Conservation (phyloP, 2,888 invertebrate species). For the Aleiodes leptofemur region DNA sequence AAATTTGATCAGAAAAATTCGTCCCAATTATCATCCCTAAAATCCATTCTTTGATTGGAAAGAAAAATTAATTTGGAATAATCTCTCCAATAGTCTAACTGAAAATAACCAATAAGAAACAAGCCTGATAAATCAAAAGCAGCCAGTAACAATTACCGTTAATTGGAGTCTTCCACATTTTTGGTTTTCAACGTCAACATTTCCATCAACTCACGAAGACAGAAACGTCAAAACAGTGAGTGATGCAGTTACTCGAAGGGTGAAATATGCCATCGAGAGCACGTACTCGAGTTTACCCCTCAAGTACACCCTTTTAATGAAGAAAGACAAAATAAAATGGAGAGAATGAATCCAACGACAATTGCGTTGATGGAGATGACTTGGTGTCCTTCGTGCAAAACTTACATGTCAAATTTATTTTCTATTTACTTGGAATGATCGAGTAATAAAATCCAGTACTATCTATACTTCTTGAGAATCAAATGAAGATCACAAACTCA, state of each 20-base stretch:
- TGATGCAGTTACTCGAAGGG: slow-evolving; percentile 14
- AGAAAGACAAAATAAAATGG: too few relatives aligned
- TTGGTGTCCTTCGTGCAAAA: slow-evolving; percentile 2
- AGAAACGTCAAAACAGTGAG: slow-evolving; percentile 9
- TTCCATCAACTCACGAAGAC: slow-evolving; percentile 10
- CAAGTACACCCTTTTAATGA: neutral
- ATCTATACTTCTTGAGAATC: slow-evolving; percentile 39
- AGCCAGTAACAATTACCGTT: neutral
- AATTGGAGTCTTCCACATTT: neutral
- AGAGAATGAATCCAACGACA: neutral
- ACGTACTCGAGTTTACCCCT: slow-evolving; percentile 16
- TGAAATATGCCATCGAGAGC: slow-evolving; percentile 21
- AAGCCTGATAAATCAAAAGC: too few relatives aligned
- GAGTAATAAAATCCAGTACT: slow-evolving; percentile 42
- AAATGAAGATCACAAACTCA: slow-evolving; percentile 43
- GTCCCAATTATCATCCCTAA: too few relatives aligned
- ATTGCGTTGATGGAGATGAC: slow-evolving; percentile 17
- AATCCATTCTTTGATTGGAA: too few relatives aligned
- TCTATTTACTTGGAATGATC: slow-evolving; percentile 41
- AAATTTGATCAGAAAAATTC: too few relatives aligned
- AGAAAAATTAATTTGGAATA: too few relatives aligned
- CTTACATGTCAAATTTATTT: slow-evolving; percentile 42
- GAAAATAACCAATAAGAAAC: too few relatives aligned
- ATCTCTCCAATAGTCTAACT: too few relatives aligned
- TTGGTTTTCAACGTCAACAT: neutral